These are phyloP conservation scores for Scomber colias DNA, from an alignment of 2,113 vertebrate species.

Conservation along the genomic window DNA sequence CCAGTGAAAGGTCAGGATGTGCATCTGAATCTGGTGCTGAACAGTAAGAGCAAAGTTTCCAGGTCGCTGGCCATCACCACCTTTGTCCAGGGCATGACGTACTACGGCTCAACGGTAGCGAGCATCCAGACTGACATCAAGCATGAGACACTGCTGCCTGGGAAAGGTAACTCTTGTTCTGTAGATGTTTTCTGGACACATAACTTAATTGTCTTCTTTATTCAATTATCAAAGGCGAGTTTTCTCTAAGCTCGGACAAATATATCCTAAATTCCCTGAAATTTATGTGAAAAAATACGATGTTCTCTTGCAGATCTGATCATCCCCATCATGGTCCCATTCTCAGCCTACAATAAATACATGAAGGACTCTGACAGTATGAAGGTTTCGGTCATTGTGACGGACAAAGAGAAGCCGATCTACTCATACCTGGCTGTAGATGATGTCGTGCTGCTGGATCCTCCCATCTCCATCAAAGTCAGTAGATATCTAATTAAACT, in stretches of 20 bases:
- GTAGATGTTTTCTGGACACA: not conserved
- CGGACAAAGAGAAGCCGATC: conserved; percentile 41
- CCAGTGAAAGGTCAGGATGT: conserved; percentile 63
- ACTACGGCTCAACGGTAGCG: conserved; percentile 34
- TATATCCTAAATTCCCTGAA: too few species aligned
- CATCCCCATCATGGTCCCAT: conserved; percentile 84
- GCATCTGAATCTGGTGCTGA: conserved; percentile 56
- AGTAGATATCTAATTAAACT: conserved; percentile 19
- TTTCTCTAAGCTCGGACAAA: not conserved
- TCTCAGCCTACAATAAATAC: conserved; percentile 81
- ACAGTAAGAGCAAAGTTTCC: not conserved
- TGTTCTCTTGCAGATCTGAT: conserved; percentile 79
- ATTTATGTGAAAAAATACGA: too few species aligned
- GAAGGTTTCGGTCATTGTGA: conserved; percentile 80
- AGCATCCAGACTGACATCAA: conserved; percentile 37
- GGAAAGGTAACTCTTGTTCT: conserved; percentile 51
- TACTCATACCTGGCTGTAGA: conserved; percentile 76
- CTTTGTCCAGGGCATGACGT: conserved; percentile 56
- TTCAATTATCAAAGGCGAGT: not conserved
- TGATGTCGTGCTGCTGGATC: conserved; percentile 81
- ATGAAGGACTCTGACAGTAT: conserved; percentile 82
- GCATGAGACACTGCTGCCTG: conserved; percentile 43
- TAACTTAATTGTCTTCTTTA: too few species aligned
- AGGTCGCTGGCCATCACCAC: conserved; percentile 53
- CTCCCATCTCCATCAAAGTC: conserved; percentile 79